Evolutionary conservation across 92 coral and sea anemone species (phyloP), one percentile per base, ranked within the genome.

Genomic region (Montipora capitata): DNA sequence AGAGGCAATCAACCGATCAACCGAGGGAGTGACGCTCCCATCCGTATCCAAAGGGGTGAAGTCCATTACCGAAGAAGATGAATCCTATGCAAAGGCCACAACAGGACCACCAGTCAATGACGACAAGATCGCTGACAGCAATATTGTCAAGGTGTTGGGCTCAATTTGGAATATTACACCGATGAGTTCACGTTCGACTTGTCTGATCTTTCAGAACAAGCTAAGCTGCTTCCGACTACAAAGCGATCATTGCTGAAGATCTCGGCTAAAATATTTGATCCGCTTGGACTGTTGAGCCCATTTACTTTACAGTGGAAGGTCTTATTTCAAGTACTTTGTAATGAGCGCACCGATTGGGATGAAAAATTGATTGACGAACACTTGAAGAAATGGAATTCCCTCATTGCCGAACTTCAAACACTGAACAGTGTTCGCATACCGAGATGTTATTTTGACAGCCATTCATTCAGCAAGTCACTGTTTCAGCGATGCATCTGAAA

Each of bases 191-290:
- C 38, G 62, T 82, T 92, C 78, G 70, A 79, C 43, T 79, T 81
- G 61, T n/a, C 38, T 4, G 94, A 78, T 40, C 77, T 91, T 45
- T 57, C 70, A 40, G 64, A 87, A 70, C 77, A 64, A 27, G 87
- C 87, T 2, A 82, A 40, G 43, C 12, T 68, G n/a, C 89, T 77
- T n/a, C 89, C 77, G 40, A 65, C 81, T 58, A 77, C 70, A 2
- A 87, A 87, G 75, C 82, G 83, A 76, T 76, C 86, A 51, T 54
- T 87, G 18, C 73, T 87, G 64, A 87, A 82, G 85, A 72, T 91
- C 72, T 68, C 91, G 35, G 94, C 92, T 11, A 91, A 91, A 51
- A 76, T 91, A 77, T 87, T 84, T 13, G 94, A 92, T 77, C 94
- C 90, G 2, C 76, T 92, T 16, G 89, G 94, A 74, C 61, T 81